phyloP scores from a whole-genome alignment of 2,888 invertebrate genomes.

The Drosophila neutralis region DNA sequence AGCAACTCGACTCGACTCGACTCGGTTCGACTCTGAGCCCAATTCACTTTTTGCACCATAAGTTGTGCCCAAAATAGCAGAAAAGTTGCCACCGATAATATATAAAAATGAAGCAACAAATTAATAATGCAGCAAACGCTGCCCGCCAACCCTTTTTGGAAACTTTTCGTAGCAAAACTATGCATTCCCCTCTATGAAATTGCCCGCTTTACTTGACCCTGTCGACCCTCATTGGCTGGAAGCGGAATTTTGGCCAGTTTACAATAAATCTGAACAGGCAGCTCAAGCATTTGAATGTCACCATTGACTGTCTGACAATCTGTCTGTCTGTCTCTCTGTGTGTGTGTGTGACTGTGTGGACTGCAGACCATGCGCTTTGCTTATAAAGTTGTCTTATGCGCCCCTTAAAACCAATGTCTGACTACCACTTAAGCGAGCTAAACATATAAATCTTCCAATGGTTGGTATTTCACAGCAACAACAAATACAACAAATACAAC shows the following conservation, averaged over 20 bases:
- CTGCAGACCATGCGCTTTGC: slow-evolving; percentile 52
- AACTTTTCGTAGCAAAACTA: slow-evolving; percentile 66
- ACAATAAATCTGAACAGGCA: slow-evolving; percentile 63
- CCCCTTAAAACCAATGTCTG: slow-evolving; percentile 76
- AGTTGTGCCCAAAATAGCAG: slow-evolving; percentile 77
- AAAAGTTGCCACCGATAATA: slow-evolving; percentile 72
- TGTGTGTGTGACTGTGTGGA: slow-evolving; percentile 55
- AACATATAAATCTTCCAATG: slow-evolving; percentile 78
- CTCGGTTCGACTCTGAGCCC: slow-evolving; percentile 26
- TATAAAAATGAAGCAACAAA: slow-evolving; percentile 67
- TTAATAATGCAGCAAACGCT: slow-evolving; percentile 49
- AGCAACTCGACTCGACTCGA: slow-evolving; percentile 47
- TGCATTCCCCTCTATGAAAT: slow-evolving; percentile 19
- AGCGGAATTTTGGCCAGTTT: slow-evolving; percentile 37
- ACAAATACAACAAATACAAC: slow-evolving; percentile 31
- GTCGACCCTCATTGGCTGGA: slow-evolving; percentile 8
- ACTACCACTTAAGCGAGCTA: slow-evolving; percentile 75
- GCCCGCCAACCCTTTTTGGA: slow-evolving; percentile 25
- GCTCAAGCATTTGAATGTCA: slow-evolving; percentile 69
- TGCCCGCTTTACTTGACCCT: slow-evolving; percentile 54
- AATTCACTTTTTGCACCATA: slow-evolving; percentile 77
- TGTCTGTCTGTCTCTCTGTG: slow-evolving; percentile 49
- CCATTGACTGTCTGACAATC: slow-evolving; percentile 33
- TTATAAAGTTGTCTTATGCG: slow-evolving; percentile 71
- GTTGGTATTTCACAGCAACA: slow-evolving; percentile 62